Evolutionary conservation across 1,140 invertebrate genomes (phyloP).

Genomic region (Globodera rostochiensis): DNA sequence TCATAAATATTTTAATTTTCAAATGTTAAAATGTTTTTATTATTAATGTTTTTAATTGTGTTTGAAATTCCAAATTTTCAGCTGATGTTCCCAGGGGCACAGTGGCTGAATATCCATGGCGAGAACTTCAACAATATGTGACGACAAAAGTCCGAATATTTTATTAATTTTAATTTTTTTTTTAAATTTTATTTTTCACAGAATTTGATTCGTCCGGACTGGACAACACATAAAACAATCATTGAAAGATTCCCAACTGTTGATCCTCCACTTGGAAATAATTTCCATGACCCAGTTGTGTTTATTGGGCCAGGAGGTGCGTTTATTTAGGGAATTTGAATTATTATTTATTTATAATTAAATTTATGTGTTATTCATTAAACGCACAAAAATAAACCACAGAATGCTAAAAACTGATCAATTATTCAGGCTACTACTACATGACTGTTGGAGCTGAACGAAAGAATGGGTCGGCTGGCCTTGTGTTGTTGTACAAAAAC

Average conservation of each 20-base stretch:
- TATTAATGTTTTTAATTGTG: no score
- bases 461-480: neutral
- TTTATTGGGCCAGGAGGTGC: neutral
- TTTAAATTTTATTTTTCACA: neutral
- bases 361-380: no score
- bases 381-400: no score
- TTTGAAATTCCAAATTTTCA: neutral
- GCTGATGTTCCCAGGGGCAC: neutral
- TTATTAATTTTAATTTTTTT: no score
- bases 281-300: neutral
- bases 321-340: neutral
- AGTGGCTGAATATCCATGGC: neutral
- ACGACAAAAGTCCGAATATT: no score
- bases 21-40: no score
- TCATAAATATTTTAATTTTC: no score
- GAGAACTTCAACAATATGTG: neutral
- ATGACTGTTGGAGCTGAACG: neutral
- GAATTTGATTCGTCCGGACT: neutral
- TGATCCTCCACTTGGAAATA: neutral
- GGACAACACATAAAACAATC: neutral
- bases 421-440: neutral
- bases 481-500: neutral
- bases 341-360: neutral
- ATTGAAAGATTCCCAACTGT: neutral
- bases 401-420: no score